Base-by-base conservation (phyloP, 35 echinoderm and acorn worm genomes). In the Apostichopus californicus region DNA sequence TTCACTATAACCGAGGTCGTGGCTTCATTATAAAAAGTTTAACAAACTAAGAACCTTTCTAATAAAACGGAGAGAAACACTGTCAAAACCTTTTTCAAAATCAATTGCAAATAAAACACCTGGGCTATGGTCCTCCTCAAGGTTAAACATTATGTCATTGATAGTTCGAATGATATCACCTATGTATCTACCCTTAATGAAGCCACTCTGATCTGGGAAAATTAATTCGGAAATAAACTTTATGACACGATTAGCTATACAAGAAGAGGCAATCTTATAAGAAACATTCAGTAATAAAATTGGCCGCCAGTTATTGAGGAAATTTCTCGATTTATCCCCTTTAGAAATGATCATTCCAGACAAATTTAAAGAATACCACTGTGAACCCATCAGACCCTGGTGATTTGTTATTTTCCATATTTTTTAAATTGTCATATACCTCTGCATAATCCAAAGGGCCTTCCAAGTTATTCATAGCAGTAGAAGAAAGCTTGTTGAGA, bases 231-330 rank as follows among this genome's bases (percentile, higher is more conserved):
- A 13, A 7, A 88, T 9, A 11, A 88, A 59, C 25, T 5, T 6
- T 88, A 52, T 68, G 9, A 70, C 70, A 10, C 86, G 86, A 17
- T 88, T 63, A 14, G 86, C 86, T 5, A 64, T 88, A 68, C 17
- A 88, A 9, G 55, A 14, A 52, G 57, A 72, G 13, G 58, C 55
- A 23, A 88, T 61, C 68, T 88, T 72, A 68, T 23, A 54, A 88
- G 57, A 65, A 9, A 68, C 86, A 88, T 70, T 88, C 7, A 88
- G 59, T 14, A 88, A n/a, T 10, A 55, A 56, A 83, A 83, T 83
- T 20, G 6, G 21, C n/a, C 86, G 65, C 86, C 86, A 61, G 56
- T 86, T 66, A 11, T 23, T 68, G 3, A 88, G 15, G 22, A 63
- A 25, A 61, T 8, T 13, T 9, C 0, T 8, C 9, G 56, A 20